These are phyloP conservation scores for Hozukius guyotensis DNA, from an alignment of 2,797 vertebrate genomes.

Conservation along the genomic window DNA sequence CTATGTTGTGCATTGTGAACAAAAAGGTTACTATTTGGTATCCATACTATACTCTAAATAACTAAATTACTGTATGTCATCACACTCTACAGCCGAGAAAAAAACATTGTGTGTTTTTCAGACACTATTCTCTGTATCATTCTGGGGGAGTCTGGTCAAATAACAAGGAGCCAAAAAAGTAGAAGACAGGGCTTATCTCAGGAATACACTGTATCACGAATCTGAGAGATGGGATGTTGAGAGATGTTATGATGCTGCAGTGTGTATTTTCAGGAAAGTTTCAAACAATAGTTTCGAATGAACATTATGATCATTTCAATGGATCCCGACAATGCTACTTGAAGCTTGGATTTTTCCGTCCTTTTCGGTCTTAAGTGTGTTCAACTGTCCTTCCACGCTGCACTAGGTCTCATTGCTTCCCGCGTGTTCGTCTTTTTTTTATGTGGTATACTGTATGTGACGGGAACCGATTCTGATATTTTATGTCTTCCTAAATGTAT, in stretches of 20 bases:
- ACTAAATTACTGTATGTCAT: not conserved
- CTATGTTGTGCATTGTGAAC: not conserved
- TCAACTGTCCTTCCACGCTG: not conserved
- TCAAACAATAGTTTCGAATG: not conserved
- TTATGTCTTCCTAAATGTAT: conserved; percentile 34
- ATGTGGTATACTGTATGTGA: not conserved
- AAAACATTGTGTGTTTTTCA: not conserved
- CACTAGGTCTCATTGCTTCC: not conserved
- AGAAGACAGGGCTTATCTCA: conserved; percentile 56
- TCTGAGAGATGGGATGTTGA: conserved; percentile 17
- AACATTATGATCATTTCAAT: conserved; percentile 8
- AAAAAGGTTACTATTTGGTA: not conserved
- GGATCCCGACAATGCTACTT: conserved; percentile 8
- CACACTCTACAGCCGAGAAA: not conserved
- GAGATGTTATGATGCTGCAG: conserved; percentile 26
- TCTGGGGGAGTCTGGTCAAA: conserved; percentile 10
- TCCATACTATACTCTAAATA: not conserved
- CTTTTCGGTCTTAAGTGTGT: not conserved
- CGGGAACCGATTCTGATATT: not conserved
- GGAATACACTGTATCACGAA: conserved; percentile 48
- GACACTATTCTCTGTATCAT: conserved; percentile 2
- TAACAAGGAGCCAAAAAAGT: conserved; percentile 10
- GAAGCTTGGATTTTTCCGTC: conserved; percentile 17
- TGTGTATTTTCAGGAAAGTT: conserved; percentile 30
- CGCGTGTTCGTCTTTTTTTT: not conserved